Evolutionary conservation across 2,113 vertebrate species (phyloP), one percentile per base, ranked within the genome.

Genomic region (Leptocoma aspasia): DNA sequence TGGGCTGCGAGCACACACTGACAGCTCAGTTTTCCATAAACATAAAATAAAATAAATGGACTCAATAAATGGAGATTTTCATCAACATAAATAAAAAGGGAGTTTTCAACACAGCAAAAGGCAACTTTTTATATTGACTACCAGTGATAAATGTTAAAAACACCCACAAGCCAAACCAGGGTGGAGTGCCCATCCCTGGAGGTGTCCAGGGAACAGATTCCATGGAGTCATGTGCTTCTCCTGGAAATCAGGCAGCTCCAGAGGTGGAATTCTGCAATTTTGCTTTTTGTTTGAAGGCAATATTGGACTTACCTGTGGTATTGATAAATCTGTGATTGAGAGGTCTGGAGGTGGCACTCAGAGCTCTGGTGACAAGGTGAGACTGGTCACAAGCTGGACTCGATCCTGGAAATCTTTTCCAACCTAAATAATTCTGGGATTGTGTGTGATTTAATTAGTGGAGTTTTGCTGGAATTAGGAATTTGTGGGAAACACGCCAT

Each of bases 181-280:
- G 22, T 33, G 45, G 19, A 37, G 31, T 33, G 21, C 4, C 42
- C 50, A 30, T 22, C 23, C 42, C 30, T 44, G 64, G 47, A 24
- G 24, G n/a, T 6, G 41, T 6, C 17, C 53, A 44, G 13, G 53
- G 56, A 70, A 5, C 49, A 47, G n/a, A 73, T 39, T 7, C 41
- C 66, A 50, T 0, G 2, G 66, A 39, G 6, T 8, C 12, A 0
- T 2, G 27, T 2, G 27, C 2, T 19, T 15, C 23, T 33, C 21
- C 68, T 45, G 57, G 18, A 33, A 45, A 39, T 12, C 0, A 15
- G 59, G 81, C 33, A 64, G 81, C 59, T 47, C 41, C 82, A 73
- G 23, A 30, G 41, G 6, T 19, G 69, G 28, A 39, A 23, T 19
- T n/a, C 11, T 28, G 59, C 1, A 1, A 39, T 39, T 47, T 0